Evolutionary conservation across 2,797 vertebrate genomes (phyloP).

Genomic region (Sylvilagus floridanus): DNA sequence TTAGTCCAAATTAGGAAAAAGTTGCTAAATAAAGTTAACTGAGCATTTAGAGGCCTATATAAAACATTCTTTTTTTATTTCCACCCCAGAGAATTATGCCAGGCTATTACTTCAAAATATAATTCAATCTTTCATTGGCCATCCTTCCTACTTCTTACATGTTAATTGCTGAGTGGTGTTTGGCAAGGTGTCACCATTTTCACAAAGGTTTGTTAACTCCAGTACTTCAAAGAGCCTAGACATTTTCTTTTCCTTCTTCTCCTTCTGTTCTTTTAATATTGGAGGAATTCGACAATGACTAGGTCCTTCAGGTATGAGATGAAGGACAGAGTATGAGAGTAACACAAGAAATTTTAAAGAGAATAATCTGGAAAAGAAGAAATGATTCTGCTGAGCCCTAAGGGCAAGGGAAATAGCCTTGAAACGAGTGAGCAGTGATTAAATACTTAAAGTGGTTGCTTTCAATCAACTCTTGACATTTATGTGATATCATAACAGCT

Average conservation of each 20-base stretch:
- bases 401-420: slow-evolving; percentile 61
- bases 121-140: slow-evolving; percentile 34
- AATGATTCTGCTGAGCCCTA: slow-evolving; percentile 49
- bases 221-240: background rate
- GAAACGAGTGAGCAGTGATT: slow-evolving; percentile 64
- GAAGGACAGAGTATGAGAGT: slow-evolving; percentile 69
- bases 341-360: slow-evolving; percentile 53
- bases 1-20: slow-evolving; percentile 69
- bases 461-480: slow-evolving; percentile 81
- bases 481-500: slow-evolving; percentile 78
- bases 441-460: slow-evolving; percentile 30
- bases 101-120: slow-evolving; percentile 63
- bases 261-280: background rate
- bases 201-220: slow-evolving; percentile 49
- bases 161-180: slow-evolving; percentile 34
- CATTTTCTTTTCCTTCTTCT: background rate
- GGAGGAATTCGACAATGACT: slow-evolving; percentile 33
- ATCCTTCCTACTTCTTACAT: slow-evolving; percentile 7
- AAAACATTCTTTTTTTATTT: slow-evolving; percentile 60
- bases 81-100: background rate
- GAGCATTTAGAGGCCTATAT: slow-evolving; percentile 58
- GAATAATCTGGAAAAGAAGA: slow-evolving; percentile 76
- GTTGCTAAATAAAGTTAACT: slow-evolving; percentile 70
- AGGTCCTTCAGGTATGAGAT: slow-evolving; percentile 50
- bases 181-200: slow-evolving; percentile 60